These are phyloP conservation scores for Philopedon plagiatum DNA, from an alignment of 2,888 invertebrate genomes.

Conservation along the genomic window DNA sequence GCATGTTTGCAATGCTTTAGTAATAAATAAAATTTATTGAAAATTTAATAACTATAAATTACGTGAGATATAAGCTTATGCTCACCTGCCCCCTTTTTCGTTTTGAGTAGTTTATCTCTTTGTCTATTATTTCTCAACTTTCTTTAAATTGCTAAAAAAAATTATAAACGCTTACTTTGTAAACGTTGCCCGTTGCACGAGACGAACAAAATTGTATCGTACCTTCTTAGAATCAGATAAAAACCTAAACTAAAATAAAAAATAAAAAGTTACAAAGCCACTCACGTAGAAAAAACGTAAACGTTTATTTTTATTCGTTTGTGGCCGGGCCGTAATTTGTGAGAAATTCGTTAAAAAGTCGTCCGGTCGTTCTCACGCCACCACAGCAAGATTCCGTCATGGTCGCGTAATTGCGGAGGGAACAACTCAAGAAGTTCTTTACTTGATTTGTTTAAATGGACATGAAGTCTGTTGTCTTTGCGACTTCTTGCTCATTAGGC, in stretches of 20 bases:
- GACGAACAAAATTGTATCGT: not conserved
- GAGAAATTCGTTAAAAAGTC: conserved; percentile 39
- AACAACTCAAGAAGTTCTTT: conserved; percentile 34
- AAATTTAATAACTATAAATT: no score
- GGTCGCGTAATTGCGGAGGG: conserved; percentile 35
- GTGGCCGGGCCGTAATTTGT: conserved; percentile 33
- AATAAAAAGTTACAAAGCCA: not conserved
- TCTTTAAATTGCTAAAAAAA: no score
- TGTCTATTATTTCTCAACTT: no score
- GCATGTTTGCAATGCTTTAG: no score
- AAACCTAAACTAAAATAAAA: not conserved
- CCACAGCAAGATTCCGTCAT: conserved; percentile 40
- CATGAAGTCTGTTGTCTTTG: conserved; percentile 16
- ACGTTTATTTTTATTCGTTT: not conserved
- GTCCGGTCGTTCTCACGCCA: conserved; percentile 41
- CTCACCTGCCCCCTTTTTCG: no score
- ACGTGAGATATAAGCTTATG: no score
- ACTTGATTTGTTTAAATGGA: conserved; percentile 30
- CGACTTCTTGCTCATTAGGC: conserved; percentile 2
- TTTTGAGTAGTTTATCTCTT: no score
- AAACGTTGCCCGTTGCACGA: no score
- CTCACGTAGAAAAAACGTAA: conserved; percentile 2
- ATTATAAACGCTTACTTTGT: no score
- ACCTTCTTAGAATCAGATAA: not conserved
- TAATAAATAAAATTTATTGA: no score